A percentile compares a stretch with the other conserved stretches of the same genome.
phyloP scores from a whole-genome alignment of 2,888 invertebrate species.

The Entomobrya multifasciata region DNA sequence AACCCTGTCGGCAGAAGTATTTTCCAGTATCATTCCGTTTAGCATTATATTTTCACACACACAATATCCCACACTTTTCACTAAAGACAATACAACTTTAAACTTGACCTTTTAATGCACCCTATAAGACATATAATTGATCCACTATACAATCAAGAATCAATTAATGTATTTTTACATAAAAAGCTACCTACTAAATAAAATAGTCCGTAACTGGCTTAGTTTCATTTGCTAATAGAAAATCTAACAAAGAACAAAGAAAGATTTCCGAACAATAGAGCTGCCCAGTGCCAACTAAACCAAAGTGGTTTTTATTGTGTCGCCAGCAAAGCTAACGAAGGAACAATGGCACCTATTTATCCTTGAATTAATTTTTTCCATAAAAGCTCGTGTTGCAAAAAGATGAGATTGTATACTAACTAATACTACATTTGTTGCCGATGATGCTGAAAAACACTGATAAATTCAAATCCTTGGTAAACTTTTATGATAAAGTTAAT shows the following conservation, averaged over 20 bases:
- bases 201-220: too few species aligned
- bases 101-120: neutral
- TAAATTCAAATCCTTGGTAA: constrained; percentile 19
- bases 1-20: constrained; percentile 85
- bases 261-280: neutral
- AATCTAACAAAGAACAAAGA: too few species aligned
- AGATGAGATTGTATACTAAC: neutral
- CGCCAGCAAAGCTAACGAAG: neutral
- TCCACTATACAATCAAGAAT: neutral
- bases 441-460: constrained; percentile 1
- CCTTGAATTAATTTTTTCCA: neutral
- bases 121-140: neutral
- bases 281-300: neutral
- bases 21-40: constrained; percentile 32
- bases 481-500: constrained; percentile 20
- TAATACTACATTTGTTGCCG: neutral
- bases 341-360: neutral
- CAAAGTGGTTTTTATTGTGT: neutral
- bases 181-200: neutral
- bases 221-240: neutral
- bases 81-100: neutral
- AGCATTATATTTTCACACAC: neutral
- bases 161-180: neutral
- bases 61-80: neutral
- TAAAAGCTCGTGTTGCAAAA: neutral